Conservation (phyloP, 2,113 vertebrate genomes). For the Lasiurus borealis region DNA sequence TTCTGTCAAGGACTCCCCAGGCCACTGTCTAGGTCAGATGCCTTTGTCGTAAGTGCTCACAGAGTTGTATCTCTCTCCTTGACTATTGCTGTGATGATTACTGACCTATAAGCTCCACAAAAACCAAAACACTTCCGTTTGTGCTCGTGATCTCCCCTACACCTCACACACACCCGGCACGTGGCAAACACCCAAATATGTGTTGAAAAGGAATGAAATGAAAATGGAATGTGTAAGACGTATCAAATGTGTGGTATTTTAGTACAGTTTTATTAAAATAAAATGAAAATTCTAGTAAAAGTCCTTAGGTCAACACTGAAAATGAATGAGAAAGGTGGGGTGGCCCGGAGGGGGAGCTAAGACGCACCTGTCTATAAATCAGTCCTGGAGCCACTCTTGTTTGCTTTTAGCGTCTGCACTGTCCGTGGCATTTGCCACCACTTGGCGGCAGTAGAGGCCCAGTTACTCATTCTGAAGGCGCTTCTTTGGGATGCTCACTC, state of each 20-base stretch:
- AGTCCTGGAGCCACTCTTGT: too few species aligned
- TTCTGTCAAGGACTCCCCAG: background rate
- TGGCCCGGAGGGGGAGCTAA: background rate
- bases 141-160: background rate
- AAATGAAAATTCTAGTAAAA: constrained; percentile 10
- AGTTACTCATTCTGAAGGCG: background rate
- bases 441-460: constrained; percentile 13
- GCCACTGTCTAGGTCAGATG: background rate
- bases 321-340: background rate
- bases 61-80: background rate
- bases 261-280: background rate
- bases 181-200: background rate
- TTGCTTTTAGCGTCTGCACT: background rate
- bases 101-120: background rate
- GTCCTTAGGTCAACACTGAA: background rate
- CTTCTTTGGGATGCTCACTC: background rate
- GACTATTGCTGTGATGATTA: background rate
- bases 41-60: background rate
- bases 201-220: background rate
- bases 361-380: rapidly evolving
- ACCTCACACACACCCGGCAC: background rate
- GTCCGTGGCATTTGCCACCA: background rate
- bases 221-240: background rate
- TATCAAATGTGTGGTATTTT: background rate
- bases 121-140: background rate